Conservation (phyloP, 2,113 vertebrate genomes). For the Nipponia nippon region DNA sequence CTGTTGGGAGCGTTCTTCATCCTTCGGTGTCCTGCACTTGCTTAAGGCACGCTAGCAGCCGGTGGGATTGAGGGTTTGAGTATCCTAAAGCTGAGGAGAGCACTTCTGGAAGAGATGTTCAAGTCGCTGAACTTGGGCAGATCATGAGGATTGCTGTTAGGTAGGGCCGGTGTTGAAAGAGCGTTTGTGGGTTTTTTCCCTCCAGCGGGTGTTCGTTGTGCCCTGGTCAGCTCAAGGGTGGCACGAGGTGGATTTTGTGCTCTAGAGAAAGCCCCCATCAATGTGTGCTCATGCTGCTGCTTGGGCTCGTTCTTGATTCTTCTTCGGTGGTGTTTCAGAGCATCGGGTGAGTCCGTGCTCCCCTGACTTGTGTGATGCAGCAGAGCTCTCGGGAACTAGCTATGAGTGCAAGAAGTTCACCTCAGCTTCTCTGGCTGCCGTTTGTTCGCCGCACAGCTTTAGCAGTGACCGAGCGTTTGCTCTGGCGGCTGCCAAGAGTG, state of each 20-base stretch:
- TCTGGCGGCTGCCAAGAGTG: too few species aligned
- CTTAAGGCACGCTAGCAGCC: not conserved
- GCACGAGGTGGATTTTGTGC: not conserved
- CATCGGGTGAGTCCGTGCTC: accelerated
- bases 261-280: not conserved
- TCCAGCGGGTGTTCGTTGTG: not conserved
- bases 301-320: not conserved
- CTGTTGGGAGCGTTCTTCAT: not conserved
- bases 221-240: not conserved
- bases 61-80: not conserved
- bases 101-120: not conserved
- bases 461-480: too few species aligned
- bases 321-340: not conserved
- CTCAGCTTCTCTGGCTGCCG: not conserved
- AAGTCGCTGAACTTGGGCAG: not conserved
- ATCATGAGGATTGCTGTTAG: not conserved
- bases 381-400: not conserved
- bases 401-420: not conserved
- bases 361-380: accelerated
- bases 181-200: accelerated
- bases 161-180: not conserved
- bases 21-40: not conserved
- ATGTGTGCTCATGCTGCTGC: accelerated
- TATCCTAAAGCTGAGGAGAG: not conserved
- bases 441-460: not conserved